Percentiles rank a stretch among this genome's conserved stretches.
Evolutionary conservation across 2,113 vertebrate species (phyloP).

Genomic region (Theristicus caerulescens): DNA sequence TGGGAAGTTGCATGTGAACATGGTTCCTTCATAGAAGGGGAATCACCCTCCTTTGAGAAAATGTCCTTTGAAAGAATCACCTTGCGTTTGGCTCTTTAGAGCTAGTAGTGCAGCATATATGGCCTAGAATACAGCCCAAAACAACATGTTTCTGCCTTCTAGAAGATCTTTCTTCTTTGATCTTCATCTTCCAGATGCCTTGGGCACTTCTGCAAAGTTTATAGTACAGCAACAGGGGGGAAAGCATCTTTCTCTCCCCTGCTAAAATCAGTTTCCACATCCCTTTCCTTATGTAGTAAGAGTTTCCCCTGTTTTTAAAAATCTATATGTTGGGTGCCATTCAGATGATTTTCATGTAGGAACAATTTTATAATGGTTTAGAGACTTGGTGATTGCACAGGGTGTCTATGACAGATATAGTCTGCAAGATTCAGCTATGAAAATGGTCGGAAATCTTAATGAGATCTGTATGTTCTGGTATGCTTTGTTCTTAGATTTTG

Average conservation of each 20-base stretch:
- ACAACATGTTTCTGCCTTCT: background rate
- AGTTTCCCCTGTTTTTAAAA: background rate
- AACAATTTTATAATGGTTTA: background rate
- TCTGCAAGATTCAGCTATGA: background rate
- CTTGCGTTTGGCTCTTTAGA: background rate
- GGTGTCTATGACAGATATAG: background rate
- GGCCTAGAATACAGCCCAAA: background rate
- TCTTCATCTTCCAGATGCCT: background rate
- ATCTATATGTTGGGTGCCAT: no score
- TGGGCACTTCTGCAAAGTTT: background rate
- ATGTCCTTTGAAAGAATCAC: background rate
- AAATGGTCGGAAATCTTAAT: background rate
- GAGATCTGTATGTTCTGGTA: background rate
- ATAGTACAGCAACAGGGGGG: background rate
- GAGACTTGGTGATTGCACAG: background rate
- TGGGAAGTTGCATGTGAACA: background rate
- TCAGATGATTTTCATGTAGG: background rate
- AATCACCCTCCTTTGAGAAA: background rate
- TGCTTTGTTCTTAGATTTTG: background rate
- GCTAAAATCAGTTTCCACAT: background rate
- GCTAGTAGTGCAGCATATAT: background rate
- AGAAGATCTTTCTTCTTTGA: background rate
- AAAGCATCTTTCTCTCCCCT: background rate
- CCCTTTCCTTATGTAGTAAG: background rate
- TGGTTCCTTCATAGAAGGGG: background rate